Conservation (phyloP, 2,888 invertebrate genomes). For the Drosophila paranaensis region DNA sequence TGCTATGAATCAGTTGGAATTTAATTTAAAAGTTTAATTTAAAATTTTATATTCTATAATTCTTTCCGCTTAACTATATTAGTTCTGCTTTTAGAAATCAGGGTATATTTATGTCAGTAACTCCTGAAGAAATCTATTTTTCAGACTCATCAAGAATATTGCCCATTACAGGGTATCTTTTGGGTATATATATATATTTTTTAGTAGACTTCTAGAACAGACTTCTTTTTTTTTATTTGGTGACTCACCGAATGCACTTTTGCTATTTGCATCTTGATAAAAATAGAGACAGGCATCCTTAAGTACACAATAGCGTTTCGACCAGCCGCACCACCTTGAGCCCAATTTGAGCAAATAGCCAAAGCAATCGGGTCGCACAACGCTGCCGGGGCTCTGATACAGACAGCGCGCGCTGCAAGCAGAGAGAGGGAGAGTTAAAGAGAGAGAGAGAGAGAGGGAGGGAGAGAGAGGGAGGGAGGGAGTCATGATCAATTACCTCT, state of each 20-base stretch:
- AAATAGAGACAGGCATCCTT: slow-evolving; percentile 98
- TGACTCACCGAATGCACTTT: slow-evolving; percentile 91
- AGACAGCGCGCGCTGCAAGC: slow-evolving; percentile 90
- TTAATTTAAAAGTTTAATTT: no score
- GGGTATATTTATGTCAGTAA: no score
- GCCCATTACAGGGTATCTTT: slow-evolving; percentile 12
- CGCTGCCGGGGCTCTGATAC: slow-evolving; percentile 91
- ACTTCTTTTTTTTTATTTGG: slow-evolving; percentile 7
- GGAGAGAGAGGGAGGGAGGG: background rate
- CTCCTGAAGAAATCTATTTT: no score
- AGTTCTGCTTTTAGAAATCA: no score
- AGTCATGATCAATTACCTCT: slow-evolving; percentile 72
- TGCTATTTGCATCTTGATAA: slow-evolving; percentile 94
- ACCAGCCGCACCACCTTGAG: slow-evolving; percentile 95
- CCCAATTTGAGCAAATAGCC: slow-evolving; percentile 96
- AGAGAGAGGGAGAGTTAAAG: slow-evolving; percentile 18
- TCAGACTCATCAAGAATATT: background rate
- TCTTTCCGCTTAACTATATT: no score
- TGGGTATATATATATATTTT: background rate
- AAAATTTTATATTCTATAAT: no score
- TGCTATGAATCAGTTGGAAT: no score
- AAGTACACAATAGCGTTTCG: slow-evolving; percentile 95
- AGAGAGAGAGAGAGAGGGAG: slow-evolving; percentile 7
- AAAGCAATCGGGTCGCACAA: slow-evolving; percentile 94
- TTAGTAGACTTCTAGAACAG: slow-evolving; percentile 10